A percentile compares a stretch with the other conserved stretches of the same genome.
These are phyloP conservation scores for Agrilus biguttatus DNA, from an alignment of 2,888 invertebrate genomes.

Conservation along the genomic window DNA sequence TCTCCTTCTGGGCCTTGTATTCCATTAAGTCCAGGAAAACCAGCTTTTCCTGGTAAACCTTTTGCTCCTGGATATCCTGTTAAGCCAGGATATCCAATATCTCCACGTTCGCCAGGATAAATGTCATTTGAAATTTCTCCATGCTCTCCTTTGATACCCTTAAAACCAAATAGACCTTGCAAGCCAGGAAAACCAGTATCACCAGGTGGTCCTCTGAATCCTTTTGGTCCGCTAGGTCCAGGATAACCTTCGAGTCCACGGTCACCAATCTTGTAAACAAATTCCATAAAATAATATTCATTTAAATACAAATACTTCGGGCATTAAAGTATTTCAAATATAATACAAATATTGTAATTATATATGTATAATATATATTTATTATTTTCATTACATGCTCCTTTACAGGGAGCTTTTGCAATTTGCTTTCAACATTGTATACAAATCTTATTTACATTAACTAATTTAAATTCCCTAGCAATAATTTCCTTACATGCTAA, in stretches of 20 bases:
- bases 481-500: too few relatives aligned
- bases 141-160: slow-evolving; percentile 28
- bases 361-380: too few relatives aligned
- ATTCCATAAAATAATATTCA: too few relatives aligned
- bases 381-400: too few relatives aligned
- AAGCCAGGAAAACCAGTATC: slow-evolving; percentile 23
- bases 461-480: too few relatives aligned
- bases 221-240: slow-evolving; percentile 22
- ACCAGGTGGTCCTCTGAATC: slow-evolving; percentile 30
- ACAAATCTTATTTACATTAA: too few relatives aligned
- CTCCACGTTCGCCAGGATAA: slow-evolving; percentile 24
- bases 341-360: too few relatives aligned
- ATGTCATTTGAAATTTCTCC: slow-evolving; percentile 27
- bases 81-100: slow-evolving; percentile 28
- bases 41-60: slow-evolving; percentile 36
- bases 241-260: slow-evolving; percentile 35
- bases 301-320: too few relatives aligned
- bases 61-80: slow-evolving; percentile 31
- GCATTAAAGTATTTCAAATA: too few relatives aligned
- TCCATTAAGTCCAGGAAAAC: slow-evolving; percentile 23
- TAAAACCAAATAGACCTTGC: slow-evolving; percentile 25
- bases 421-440: too few relatives aligned
- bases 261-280: slow-evolving; percentile 15
- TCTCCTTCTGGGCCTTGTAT: slow-evolving; percentile 34
- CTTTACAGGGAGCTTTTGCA: too few relatives aligned